Evolutionary conservation across 2,113 vertebrate species (phyloP), one percentile per base, ranked within the genome.

Genomic region (Aphelocoma coerulescens): DNA sequence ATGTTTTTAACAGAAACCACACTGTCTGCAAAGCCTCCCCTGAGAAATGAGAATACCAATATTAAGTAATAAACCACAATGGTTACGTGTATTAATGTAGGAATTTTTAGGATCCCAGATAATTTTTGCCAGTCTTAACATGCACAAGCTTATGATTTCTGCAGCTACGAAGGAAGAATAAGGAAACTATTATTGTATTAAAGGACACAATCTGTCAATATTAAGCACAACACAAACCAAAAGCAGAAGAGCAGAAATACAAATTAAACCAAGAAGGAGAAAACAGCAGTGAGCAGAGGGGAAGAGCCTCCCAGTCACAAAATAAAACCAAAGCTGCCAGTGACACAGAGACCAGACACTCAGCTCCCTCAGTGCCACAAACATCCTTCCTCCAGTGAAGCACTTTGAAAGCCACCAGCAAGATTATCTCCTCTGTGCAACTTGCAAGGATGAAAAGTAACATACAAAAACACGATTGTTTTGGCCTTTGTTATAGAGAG

Each of bases 401-500:
- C 3, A 5, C 44, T 78, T 23, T 28, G 37, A 76, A 91, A 95
- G 46, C 23, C 66, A 78, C 48, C 39, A 54, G 39, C 57, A 87
- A 77, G 33, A 62, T 37, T 37, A 33, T 85, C 41, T 78, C 39
- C 32, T 51, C 41, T 52, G 77, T 52, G 80, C 57, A 85, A 28
- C n/a, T 83, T 71, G 48, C 39, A 86, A 80, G 23, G 63, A 41
- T 59, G 51, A 65, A 83, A 91, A 83, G 51, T 5, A 83, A 62
- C 3, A 1, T 5, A 81, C 4, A 83, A 91, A 92, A 41, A 0
- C 33, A 61, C 0, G 1, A 61, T 8, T 0, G 2, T n/a, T 86
- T 69, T 39, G n/a, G 49, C 13, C 32, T 79, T 83, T 7, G 2
- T 58, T 52, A 41, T 0, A 54, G 46, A 65, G 65, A 75, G 35